These are phyloP conservation scores for Phragmatobia fuliginosa DNA, from an alignment of 2,888 invertebrate species.

Conservation along the genomic window DNA sequence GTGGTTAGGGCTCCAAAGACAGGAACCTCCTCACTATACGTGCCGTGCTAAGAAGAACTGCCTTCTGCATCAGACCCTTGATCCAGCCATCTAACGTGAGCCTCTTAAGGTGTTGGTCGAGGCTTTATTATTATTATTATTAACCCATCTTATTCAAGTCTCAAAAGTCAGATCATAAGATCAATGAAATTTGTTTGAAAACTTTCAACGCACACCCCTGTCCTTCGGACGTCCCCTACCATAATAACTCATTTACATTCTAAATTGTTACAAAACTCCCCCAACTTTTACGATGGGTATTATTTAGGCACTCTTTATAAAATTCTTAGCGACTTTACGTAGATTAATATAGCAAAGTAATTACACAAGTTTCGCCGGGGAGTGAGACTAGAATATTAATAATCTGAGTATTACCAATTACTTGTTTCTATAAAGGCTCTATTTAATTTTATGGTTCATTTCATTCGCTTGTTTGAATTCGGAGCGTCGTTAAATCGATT, in stretches of 20 bases:
- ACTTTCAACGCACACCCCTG: conserved; percentile 25
- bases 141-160: neutral
- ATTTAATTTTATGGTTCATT: conserved; percentile 49
- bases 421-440: conserved; percentile 42
- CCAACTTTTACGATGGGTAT: conserved; percentile 29
- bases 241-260: conserved; percentile 46
- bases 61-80: too few species aligned
- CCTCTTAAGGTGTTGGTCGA: too few species aligned
- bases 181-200: conserved; percentile 24
- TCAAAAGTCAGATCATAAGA: conserved; percentile 15
- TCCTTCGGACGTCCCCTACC: conserved; percentile 17
- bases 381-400: conserved; percentile 53
- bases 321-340: conserved; percentile 43
- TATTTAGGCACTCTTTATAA: conserved; percentile 51
- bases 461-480: conserved; percentile 46
- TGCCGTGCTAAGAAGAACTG: too few species aligned
- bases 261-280: conserved; percentile 44
- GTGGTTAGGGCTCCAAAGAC: too few species aligned
- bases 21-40: too few species aligned
- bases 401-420: conserved; percentile 46
- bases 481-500: conserved; percentile 40
- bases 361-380: conserved; percentile 51
- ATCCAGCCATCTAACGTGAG: too few species aligned
- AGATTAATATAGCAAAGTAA: conserved; percentile 53
- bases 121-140: too few species aligned